Percentiles rank a stretch among this genome's conserved stretches.
These are phyloP conservation scores for Lipophrys pholis DNA, from an alignment of 2,113 vertebrate species.

Conservation along the genomic window DNA sequence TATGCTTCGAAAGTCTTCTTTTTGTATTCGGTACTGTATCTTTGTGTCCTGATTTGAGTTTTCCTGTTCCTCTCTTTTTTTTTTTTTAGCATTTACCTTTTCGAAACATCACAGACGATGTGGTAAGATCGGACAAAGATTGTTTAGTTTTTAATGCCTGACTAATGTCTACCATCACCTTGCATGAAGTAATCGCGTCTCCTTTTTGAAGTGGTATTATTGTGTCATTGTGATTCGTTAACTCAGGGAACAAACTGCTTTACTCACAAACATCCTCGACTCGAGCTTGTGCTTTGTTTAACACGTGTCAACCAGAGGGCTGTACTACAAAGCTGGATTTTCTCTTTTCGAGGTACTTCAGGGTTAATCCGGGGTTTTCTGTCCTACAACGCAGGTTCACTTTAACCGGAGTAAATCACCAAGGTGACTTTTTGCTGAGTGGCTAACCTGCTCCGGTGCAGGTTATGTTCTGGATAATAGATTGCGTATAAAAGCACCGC, in stretches of 20 bases:
- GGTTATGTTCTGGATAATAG: too few relatives aligned
- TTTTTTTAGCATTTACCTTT: conserved; percentile 90
- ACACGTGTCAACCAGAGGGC: not conserved
- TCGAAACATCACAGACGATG: conserved; percentile 95
- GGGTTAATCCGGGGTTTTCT: too few relatives aligned
- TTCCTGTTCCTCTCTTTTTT: conserved; percentile 61
- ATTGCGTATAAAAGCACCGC: too few relatives aligned
- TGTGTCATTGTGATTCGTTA: not conserved
- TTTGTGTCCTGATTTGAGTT: conserved; percentile 50
- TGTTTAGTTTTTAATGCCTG: conserved; percentile 17
- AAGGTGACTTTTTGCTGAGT: too few relatives aligned
- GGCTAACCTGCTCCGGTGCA: too few relatives aligned
- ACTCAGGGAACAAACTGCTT: conserved; percentile 6
- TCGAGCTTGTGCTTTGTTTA: not conserved
- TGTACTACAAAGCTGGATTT: too few relatives aligned
- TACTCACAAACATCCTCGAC: conserved; percentile 23
- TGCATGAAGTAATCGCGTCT: conserved; percentile 11
- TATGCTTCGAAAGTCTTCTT: too few relatives aligned
- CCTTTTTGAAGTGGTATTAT: conserved; percentile 17
- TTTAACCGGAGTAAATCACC: too few relatives aligned
- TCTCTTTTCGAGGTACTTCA: too few relatives aligned
- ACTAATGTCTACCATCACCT: conserved; percentile 32
- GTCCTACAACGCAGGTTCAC: too few relatives aligned
- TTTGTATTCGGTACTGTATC: conserved; percentile 10
- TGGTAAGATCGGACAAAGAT: conserved; percentile 87